Conservation (phyloP, 2,797 vertebrate genomes). For the Parauchenoglanis punctatus region DNA sequence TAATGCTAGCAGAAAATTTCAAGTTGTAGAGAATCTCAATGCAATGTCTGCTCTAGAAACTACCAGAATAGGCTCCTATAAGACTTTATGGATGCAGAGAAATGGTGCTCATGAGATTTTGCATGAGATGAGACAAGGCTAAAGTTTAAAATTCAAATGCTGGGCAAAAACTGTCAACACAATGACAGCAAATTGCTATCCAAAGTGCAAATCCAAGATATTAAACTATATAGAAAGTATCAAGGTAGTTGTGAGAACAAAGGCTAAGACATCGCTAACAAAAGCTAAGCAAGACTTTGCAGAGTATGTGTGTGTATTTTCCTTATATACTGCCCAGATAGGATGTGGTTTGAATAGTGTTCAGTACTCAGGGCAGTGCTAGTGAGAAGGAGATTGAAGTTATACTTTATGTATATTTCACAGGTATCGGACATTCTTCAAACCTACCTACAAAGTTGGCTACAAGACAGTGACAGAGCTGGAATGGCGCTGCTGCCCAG, state of each 20-base stretch:
- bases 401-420: background rate
- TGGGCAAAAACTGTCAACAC: too few species aligned
- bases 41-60: background rate
- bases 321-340: background rate
- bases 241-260: background rate
- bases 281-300: background rate
- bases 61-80: background rate
- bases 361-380: background rate
- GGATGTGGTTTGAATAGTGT: background rate
- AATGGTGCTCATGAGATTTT: background rate
- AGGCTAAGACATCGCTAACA: background rate
- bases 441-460: conserved; percentile 92
- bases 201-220: background rate
- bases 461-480: conserved; percentile 91
- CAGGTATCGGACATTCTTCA: conserved; percentile 93
- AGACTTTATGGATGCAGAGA: background rate
- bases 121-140: background rate
- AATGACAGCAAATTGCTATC: too few species aligned
- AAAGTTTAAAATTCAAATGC: background rate
- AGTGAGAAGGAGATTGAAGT: background rate
- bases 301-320: background rate
- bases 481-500: conserved; percentile 94
- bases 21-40: background rate
- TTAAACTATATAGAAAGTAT: background rate
- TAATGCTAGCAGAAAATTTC: background rate